These are phyloP conservation scores for Toxotes chatareus DNA, from an alignment of 2,113 vertebrate genomes.

Conservation along the genomic window DNA sequence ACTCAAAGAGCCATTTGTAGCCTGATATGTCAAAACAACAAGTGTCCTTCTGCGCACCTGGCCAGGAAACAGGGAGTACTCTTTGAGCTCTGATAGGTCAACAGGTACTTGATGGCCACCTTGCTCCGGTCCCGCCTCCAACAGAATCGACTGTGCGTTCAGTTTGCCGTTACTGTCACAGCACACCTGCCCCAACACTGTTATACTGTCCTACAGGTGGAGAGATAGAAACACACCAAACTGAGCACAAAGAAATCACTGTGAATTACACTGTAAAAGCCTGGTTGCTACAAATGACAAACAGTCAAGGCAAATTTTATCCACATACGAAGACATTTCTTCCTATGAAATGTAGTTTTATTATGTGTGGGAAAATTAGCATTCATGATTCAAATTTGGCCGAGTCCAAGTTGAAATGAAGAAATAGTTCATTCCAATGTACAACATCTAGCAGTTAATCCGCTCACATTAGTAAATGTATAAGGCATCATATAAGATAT, in stretches of 20 bases:
- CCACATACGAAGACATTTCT: background rate
- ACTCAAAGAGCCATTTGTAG: too few species aligned
- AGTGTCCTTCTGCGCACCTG: slow-evolving; percentile 83
- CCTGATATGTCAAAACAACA: background rate
- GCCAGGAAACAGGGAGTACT: slow-evolving; percentile 94
- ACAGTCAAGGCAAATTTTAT: background rate
- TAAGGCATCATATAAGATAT: too few species aligned
- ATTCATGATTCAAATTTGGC: background rate
- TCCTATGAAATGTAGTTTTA: background rate
- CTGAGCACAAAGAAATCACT: background rate
- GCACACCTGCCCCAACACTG: slow-evolving; percentile 88
- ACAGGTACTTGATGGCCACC: slow-evolving; percentile 84
- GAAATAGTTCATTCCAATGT: background rate
- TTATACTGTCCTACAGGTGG: slow-evolving; percentile 84
- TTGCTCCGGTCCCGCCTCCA: slow-evolving; percentile 88
- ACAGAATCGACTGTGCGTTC: slow-evolving; percentile 88
- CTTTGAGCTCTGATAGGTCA: slow-evolving; percentile 86
- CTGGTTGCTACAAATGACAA: background rate
- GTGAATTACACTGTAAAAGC: background rate
- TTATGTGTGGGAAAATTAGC: background rate
- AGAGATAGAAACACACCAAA: background rate
- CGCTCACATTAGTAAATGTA: too few species aligned
- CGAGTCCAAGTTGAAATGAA: background rate
- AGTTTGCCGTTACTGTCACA: slow-evolving; percentile 94
- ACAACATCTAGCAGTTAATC: too few species aligned